phyloP scores from a whole-genome alignment of 1,140 invertebrate genomes.

The Oncopeltus fasciatus region DNA sequence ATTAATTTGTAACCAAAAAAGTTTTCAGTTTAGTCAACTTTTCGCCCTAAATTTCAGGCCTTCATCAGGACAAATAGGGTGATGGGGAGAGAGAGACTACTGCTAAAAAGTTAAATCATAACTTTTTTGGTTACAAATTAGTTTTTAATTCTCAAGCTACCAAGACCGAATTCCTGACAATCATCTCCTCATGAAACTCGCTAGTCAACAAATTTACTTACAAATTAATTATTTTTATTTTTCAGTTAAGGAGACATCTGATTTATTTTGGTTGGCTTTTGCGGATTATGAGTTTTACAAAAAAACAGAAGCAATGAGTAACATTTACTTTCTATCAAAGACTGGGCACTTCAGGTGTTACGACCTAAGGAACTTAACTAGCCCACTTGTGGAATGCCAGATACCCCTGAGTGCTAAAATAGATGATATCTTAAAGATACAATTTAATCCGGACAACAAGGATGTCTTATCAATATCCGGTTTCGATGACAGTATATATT shows the following conservation, averaged over 20 bases:
- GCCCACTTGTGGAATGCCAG: neutral
- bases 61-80: too few species aligned
- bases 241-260: neutral
- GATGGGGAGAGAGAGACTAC: too few species aligned
- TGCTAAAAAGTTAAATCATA: too few species aligned
- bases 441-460: neutral
- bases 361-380: neutral
- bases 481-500: neutral
- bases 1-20: too few species aligned
- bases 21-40: too few species aligned
- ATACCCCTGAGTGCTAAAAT: neutral
- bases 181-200: too few species aligned
- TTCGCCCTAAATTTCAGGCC: too few species aligned
- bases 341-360: neutral
- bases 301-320: neutral
- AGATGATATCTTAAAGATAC: neutral
- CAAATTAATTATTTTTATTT: neutral
- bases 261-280: neutral
- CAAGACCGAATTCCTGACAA: too few species aligned
- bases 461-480: neutral
- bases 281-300: neutral
- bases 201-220: too few species aligned
- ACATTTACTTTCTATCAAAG: neutral
- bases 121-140: too few species aligned
- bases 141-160: too few species aligned